These are phyloP conservation scores for Podarcis siculus DNA, from an alignment of 2,797 vertebrate species.

Conservation along the genomic window DNA sequence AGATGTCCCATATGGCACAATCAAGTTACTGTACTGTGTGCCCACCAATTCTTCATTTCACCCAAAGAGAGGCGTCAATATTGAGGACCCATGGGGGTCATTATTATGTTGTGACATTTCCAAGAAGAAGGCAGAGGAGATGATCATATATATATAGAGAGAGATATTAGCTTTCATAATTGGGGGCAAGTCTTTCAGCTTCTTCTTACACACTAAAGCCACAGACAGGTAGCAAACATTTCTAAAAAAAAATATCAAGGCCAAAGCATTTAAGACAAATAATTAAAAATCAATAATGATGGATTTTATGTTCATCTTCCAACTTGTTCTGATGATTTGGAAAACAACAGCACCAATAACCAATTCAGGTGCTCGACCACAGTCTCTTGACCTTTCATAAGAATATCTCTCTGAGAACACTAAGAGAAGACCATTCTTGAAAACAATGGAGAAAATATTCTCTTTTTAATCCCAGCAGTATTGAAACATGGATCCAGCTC, in stretches of 20 bases:
- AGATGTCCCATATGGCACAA: not conserved
- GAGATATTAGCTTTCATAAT: not conserved
- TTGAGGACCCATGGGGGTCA: not conserved
- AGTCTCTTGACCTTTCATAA: not conserved
- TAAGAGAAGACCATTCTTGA: not conserved
- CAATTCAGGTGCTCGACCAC: not conserved
- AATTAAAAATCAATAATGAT: not conserved
- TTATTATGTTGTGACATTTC: not conserved
- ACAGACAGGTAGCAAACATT: not conserved
- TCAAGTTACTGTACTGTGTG: not conserved
- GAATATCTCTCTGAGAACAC: not conserved
- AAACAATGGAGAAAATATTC: not conserved
- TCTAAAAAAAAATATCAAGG: not conserved
- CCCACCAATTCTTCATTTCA: not conserved
- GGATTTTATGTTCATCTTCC: not conserved
- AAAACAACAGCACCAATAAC: not conserved
- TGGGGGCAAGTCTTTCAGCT: not conserved
- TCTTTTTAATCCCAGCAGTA: constrained; percentile 27
- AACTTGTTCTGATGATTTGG: not conserved
- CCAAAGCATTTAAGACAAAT: not conserved
- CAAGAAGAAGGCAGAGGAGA: too few relatives aligned
- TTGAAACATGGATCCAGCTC: constrained; percentile 47
- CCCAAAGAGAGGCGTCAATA: not conserved
- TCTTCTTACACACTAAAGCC: not conserved
- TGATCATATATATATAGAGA: too few relatives aligned